A percentile compares a stretch with the other conserved stretches of the same genome.
Evolutionary conservation across 2,888 invertebrate genomes (phyloP).

Genomic region (Limnephilus rhombicus): DNA sequence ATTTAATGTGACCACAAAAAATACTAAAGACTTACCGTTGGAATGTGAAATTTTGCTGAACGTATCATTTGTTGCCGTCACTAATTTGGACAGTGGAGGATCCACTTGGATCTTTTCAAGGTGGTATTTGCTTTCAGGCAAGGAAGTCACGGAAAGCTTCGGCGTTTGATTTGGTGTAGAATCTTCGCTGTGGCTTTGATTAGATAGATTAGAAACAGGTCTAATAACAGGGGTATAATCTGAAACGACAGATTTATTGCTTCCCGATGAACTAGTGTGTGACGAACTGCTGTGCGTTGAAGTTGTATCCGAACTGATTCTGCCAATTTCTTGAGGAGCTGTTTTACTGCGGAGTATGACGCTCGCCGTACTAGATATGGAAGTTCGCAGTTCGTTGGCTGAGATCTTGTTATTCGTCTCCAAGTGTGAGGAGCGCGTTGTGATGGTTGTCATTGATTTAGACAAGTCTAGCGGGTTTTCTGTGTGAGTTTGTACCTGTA

Average conservation of each 20-base stretch:
- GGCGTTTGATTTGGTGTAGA: background rate
- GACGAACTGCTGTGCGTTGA: background rate
- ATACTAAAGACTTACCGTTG: constrained; percentile 49
- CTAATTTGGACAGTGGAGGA: constrained; percentile 14
- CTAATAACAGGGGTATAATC: constrained; percentile 46
- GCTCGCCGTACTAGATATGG: constrained; percentile 66
- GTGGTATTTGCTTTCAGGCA: background rate
- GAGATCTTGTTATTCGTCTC: constrained; percentile 69
- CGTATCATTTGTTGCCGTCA: background rate
- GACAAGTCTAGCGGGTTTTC: constrained; percentile 68
- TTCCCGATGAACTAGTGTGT: background rate
- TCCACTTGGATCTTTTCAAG: constrained; percentile 6
- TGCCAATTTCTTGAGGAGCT: constrained; percentile 42
- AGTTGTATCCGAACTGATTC: background rate
- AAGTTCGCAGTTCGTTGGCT: constrained; percentile 67
- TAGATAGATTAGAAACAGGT: constrained; percentile 54
- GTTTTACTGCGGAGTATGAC: constrained; percentile 66
- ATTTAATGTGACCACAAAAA: background rate
- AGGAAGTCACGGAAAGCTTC: background rate
- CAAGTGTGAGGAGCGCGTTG: constrained; percentile 66
- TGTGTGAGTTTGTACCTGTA: constrained; percentile 55
- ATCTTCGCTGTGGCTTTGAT: constrained; percentile 39
- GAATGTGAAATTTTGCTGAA: constrained; percentile 44
- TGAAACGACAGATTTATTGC: background rate
- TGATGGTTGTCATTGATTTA: constrained; percentile 68